Percentiles rank a stretch among this genome's conserved stretches.
Evolutionary conservation across 64 coral and sea anemone species (phyloP).

Genomic region (Stichodactyla mertensii): DNA sequence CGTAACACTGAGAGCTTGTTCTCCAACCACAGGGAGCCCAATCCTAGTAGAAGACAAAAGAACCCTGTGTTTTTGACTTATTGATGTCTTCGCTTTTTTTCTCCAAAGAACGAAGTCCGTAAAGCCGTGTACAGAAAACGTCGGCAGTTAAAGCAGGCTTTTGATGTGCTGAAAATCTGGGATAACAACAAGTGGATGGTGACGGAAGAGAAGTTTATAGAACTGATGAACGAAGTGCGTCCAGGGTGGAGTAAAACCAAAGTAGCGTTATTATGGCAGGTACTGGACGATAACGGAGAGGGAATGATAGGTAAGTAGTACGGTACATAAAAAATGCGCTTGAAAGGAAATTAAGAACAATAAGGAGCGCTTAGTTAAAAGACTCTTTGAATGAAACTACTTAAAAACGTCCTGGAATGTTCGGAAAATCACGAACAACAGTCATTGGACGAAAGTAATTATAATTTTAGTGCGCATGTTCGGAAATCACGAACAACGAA

Average conservation of each 20-base stretch:
- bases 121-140: constrained; percentile 82
- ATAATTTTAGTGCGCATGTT: no score
- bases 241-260: constrained; percentile 68
- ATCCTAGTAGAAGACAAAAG: background rate
- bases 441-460: no score
- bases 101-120: constrained; percentile 81
- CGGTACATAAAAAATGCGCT: background rate
- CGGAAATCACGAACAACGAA: no score
- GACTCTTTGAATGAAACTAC: no score
- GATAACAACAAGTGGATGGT: constrained; percentile 55
- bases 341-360: no score
- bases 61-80: no score
- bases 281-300: constrained; percentile 59
- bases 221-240: constrained; percentile 57
- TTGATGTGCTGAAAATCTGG: constrained; percentile 81
- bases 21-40: background rate
- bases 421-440: no score
- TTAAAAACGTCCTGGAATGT: no score
- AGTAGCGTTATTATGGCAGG: constrained; percentile 82
- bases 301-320: constrained; percentile 68
- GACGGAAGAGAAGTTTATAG: constrained; percentile 58
- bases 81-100: background rate
- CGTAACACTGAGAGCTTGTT: background rate
- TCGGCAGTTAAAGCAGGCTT: constrained; percentile 77
- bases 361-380: no score